Base-by-base conservation (phyloP, 2,888 invertebrate genomes). In the Chydorus sphaericus region DNA sequence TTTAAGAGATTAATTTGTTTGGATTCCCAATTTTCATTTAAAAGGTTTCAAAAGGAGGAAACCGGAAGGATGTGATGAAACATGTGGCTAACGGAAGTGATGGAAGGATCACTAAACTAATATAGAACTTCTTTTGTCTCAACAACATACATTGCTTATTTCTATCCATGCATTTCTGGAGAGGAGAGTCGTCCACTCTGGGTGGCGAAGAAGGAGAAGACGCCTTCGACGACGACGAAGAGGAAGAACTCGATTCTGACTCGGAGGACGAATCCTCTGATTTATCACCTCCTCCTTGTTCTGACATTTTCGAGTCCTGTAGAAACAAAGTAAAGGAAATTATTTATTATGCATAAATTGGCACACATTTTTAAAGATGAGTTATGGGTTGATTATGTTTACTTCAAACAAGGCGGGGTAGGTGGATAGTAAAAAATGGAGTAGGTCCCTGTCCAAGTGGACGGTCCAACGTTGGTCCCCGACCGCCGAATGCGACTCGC, bases 61-160 rank as follows among this genome's bases (percentile, higher is more conserved):
- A n/a, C n/a, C n/a, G n/a, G n/a, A n/a, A n/a, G n/a, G n/a, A n/a
- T n/a, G n/a, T n/a, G n/a, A n/a, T n/a, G 39, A 44, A 44, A 44
- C 39, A 29, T 31, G 20, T 31, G 29, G 31, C 28, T 18, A n/a
- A 50, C 36, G 49, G 16, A 33, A 55, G 28, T 53, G 30, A 54
- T 8, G 23, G 20, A 29, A 48, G n/a, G n/a, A n/a, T n/a, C n/a
- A n/a, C n/a, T n/a, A n/a, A n/a, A n/a, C n/a, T n/a, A n/a, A n/a
- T n/a, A n/a, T n/a, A n/a, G n/a, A n/a, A n/a, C n/a, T n/a, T n/a
- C n/a, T n/a, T n/a, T n/a, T 49, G 11, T 7, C 28, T 23, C 3
- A 20, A 30, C 52, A 67, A 83, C 91, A 88, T 73, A 94, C 94
- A 92, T 82, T 94, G 92, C 78, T 94, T 94, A 73, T 94, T 94